phyloP scores from a whole-genome alignment of 2,113 vertebrate species.

The Rhabdornis inornatus region DNA sequence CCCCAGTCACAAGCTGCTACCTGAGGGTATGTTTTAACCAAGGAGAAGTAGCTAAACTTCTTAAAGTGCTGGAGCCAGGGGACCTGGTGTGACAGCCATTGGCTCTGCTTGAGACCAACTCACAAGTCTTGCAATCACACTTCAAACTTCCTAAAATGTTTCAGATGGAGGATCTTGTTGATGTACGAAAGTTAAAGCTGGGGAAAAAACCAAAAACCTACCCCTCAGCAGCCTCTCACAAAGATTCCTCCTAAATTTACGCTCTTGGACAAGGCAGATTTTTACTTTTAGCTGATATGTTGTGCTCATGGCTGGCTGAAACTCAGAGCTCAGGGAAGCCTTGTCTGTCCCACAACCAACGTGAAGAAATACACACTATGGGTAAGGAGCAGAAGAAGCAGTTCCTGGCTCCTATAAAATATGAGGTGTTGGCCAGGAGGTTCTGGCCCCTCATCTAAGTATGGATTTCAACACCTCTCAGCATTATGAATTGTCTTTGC shows the following conservation, averaged over 20 bases:
- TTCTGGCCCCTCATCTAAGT: not conserved
- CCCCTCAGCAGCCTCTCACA: not conserved
- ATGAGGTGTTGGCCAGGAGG: not conserved
- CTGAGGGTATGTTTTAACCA: not conserved
- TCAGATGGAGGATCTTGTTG: not conserved
- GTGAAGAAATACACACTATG: not conserved
- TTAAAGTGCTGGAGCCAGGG: not conserved
- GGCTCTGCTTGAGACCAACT: not conserved
- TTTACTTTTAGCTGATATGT: not conserved
- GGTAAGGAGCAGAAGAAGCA: not conserved
- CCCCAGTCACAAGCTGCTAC: not conserved
- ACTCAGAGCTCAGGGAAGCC: not conserved
- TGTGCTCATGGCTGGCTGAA: not conserved
- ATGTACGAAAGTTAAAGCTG: not conserved
- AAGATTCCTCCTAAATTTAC: not conserved
- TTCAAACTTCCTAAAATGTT: not conserved
- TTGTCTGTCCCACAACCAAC: not conserved
- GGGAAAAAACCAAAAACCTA: rapidly evolving
- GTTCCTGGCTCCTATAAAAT: not conserved
- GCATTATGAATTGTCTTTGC: not conserved
- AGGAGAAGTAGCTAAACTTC: not conserved
- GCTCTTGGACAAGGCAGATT: not conserved
- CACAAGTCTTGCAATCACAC: not conserved
- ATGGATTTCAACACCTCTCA: not conserved
- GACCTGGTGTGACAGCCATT: not conserved